These are phyloP conservation scores for Notechis scutatus DNA, from an alignment of 2,113 vertebrate genomes.

Conservation along the genomic window DNA sequence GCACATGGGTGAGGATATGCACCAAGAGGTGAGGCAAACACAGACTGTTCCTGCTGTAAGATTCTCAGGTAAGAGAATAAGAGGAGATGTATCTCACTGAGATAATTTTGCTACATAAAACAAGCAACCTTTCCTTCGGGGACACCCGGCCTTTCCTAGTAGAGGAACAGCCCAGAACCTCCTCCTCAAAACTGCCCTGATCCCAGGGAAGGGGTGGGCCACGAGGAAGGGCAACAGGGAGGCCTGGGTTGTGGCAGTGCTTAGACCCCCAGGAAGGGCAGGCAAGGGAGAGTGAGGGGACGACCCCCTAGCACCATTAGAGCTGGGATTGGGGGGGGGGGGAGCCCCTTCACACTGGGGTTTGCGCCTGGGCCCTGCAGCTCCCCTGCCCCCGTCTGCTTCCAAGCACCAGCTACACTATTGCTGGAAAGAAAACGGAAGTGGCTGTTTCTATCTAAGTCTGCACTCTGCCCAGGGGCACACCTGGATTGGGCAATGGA, in stretches of 20 bases:
- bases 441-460: not conserved
- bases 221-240: not conserved
- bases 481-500: not conserved
- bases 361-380: too few relatives aligned
- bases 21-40: slow-evolving; percentile 96
- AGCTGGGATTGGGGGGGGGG: not conserved
- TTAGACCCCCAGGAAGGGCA: not conserved
- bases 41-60: slow-evolving; percentile 91
- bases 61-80: slow-evolving; percentile 99
- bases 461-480: not conserved
- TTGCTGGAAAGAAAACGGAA: not conserved
- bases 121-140: slow-evolving; percentile 87
- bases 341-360: not conserved
- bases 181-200: slow-evolving; percentile 79
- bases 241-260: not conserved
- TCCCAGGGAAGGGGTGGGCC: slow-evolving; percentile 83
- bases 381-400: too few relatives aligned
- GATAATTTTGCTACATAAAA: slow-evolving; percentile 99
- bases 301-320: not conserved
- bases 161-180: not conserved
- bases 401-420: not conserved
- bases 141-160: slow-evolving; percentile 78
- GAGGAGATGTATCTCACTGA: slow-evolving; percentile 99
- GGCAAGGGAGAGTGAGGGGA: not conserved
- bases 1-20: slow-evolving; percentile 96